Evolutionary conservation across 2,888 invertebrate species (phyloP).

Genomic region (Prenolepis imparis): DNA sequence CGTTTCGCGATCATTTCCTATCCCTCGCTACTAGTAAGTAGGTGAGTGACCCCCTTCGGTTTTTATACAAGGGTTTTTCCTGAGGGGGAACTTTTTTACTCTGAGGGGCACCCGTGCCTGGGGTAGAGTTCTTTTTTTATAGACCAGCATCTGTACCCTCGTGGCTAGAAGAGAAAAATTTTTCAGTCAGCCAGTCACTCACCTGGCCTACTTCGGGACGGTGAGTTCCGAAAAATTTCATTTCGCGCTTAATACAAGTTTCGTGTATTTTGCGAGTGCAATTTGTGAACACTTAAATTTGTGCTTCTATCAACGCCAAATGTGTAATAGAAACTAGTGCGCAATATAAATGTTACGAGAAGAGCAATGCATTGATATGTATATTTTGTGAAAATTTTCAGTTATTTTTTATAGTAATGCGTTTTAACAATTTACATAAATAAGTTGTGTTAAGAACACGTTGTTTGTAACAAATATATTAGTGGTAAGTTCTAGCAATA

Average conservation of each 20-base stretch:
- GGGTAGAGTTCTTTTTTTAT: slow-evolving; percentile 83
- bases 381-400: neutral
- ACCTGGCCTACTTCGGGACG: slow-evolving; percentile 84
- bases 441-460: neutral
- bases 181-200: slow-evolving; percentile 85
- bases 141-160: slow-evolving; percentile 85
- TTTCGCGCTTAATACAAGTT: slow-evolving; percentile 23
- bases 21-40: slow-evolving; percentile 79
- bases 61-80: slow-evolving; percentile 85
- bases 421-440: neutral
- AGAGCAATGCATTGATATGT: neutral
- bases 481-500: neutral
- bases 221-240: slow-evolving; percentile 77
- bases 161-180: slow-evolving; percentile 82
- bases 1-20: slow-evolving; percentile 64
- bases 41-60: slow-evolving; percentile 84
- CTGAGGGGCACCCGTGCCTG: slow-evolving; percentile 81
- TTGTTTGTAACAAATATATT: neutral
- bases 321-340: neutral
- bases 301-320: neutral
- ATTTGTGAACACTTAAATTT: neutral
- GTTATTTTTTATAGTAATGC: neutral
- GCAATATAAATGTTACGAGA: neutral
- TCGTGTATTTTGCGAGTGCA: neutral
- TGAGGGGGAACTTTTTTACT: slow-evolving; percentile 80